These are phyloP conservation scores for Danionella cerebrum DNA, from an alignment of 2,113 vertebrate species.

Conservation along the genomic window DNA sequence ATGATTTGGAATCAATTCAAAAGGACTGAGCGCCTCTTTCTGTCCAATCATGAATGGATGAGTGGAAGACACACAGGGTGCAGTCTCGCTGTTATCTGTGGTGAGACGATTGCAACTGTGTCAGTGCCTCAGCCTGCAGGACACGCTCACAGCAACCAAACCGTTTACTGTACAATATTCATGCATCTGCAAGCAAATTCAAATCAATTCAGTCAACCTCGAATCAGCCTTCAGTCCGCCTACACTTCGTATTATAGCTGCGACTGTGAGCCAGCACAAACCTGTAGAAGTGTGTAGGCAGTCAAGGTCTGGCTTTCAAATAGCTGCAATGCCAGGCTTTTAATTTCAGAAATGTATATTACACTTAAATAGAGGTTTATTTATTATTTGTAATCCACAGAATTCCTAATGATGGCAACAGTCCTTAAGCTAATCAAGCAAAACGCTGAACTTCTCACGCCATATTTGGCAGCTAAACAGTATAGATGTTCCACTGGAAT, in stretches of 20 bases:
- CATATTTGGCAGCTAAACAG: too few relatives aligned
- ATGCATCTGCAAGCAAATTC: constrained; percentile 52
- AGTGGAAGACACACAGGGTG: neutral
- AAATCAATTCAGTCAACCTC: constrained; percentile 46
- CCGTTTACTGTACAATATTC: constrained; percentile 48
- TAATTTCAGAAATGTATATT: neutral
- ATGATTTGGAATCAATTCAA: too few relatives aligned
- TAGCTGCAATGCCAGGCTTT: neutral
- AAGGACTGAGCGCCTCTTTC: neutral
- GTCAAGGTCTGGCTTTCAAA: neutral
- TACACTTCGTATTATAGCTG: neutral
- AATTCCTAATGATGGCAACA: too few relatives aligned
- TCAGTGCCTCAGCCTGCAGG: constrained; percentile 58
- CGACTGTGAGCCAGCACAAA: too few relatives aligned
- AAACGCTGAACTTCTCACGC: too few relatives aligned
- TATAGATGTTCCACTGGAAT: too few relatives aligned
- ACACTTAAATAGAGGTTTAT: neutral
- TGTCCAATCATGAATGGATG: neutral
- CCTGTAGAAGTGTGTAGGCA: neutral
- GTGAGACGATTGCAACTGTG: constrained; percentile 54
- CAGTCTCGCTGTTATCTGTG: constrained; percentile 40
- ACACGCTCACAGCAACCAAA: constrained; percentile 24
- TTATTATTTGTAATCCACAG: too few relatives aligned
- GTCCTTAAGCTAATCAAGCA: too few relatives aligned
- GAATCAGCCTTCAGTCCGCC: constrained; percentile 3